These are phyloP conservation scores for Chelonus insularis DNA, from an alignment of 1,140 invertebrate species.

Conservation along the genomic window DNA sequence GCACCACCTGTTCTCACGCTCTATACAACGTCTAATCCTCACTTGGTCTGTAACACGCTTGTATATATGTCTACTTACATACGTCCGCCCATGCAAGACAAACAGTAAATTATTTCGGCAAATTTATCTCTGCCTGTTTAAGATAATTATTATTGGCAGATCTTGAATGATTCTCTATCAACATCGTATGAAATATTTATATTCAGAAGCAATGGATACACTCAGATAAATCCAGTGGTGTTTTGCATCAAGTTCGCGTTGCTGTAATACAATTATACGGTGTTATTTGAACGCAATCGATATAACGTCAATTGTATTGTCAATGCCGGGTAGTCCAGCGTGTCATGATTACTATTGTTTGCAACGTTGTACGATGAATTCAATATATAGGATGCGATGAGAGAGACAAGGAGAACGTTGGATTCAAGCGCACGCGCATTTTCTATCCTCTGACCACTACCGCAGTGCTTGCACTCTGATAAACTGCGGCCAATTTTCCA, in stretches of 20 bases:
- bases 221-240: background rate
- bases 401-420: too few relatives aligned
- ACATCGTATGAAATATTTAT: too few relatives aligned
- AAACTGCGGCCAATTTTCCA: conserved; percentile 16
- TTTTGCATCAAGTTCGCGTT: conserved; percentile 13
- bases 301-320: conserved; percentile 54
- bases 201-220: background rate
- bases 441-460: background rate
- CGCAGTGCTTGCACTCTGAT: conserved; percentile 8
- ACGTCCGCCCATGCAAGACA: background rate
- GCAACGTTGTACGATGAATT: conserved; percentile 48
- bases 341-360: conserved; percentile 52
- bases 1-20: conserved; percentile 53
- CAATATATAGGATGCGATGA: conserved; percentile 19
- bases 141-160: background rate
- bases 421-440: conserved; percentile 15
- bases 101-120: background rate
- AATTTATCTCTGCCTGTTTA: background rate
- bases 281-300: conserved; percentile 42
- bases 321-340: conserved; percentile 48
- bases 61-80: conserved; percentile 16
- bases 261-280: conserved; percentile 53
- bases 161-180: too few relatives aligned
- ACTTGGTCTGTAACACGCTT: conserved; percentile 18
- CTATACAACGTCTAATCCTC: conserved; percentile 16